Conservation (phyloP, 2,113 vertebrate genomes). For the Dinomys branickii region DNA sequence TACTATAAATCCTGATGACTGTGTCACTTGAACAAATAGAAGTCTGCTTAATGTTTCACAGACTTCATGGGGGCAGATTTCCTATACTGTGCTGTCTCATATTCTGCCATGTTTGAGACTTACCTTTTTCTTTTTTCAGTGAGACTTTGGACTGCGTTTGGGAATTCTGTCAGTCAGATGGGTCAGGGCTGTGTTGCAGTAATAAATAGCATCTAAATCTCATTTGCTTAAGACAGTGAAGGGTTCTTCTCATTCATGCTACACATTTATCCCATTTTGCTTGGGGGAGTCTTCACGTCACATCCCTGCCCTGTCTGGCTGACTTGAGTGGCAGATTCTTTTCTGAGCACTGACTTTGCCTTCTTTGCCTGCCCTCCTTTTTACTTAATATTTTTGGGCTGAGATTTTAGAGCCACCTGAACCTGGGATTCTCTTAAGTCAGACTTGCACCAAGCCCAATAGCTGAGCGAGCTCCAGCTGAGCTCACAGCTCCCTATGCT, state of each 20-base stretch:
- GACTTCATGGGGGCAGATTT: not conserved
- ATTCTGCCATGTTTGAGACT: not conserved
- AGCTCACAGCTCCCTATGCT: too few species aligned
- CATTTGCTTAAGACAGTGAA: not conserved
- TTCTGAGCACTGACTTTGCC: not conserved
- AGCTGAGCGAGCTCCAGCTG: not conserved
- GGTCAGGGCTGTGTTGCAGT: not conserved
- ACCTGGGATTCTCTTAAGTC: not conserved
- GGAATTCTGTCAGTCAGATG: not conserved
- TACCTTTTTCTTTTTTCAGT: not conserved
- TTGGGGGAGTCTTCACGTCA: fast-evolving
- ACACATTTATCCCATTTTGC: not conserved
- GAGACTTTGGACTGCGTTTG: not conserved
- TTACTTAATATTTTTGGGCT: not conserved
- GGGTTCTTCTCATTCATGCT: not conserved
- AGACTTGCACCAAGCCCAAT: not conserved
- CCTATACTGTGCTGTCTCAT: not conserved
- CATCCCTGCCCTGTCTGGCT: not conserved
- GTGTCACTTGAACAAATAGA: not conserved
- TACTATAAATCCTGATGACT: not conserved
- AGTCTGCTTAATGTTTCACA: not conserved
- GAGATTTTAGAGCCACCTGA: not conserved
- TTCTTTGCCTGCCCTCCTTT: not conserved
- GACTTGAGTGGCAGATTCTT: not conserved
- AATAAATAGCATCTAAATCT: not conserved